These are phyloP conservation scores for Sprattus sprattus DNA, from an alignment of 2,113 vertebrate genomes.

Conservation along the genomic window DNA sequence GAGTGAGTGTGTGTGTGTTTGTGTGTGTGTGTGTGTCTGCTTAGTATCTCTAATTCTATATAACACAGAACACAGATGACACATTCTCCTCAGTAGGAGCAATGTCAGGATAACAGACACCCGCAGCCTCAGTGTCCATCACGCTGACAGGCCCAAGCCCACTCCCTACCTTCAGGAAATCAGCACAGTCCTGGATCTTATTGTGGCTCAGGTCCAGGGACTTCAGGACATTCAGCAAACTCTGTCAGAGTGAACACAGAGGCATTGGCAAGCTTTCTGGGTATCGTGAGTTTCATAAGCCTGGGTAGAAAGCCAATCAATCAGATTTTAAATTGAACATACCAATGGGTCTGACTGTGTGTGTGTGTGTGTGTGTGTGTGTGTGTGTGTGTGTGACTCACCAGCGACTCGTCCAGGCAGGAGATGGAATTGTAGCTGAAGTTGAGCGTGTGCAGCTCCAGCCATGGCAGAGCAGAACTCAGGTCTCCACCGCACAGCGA, in stretches of 20 bases:
- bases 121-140: too few species aligned
- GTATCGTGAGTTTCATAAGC: too few species aligned
- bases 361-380: neutral
- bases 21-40: neutral
- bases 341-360: neutral
- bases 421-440: slow-evolving; percentile 90
- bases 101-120: too few species aligned
- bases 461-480: slow-evolving; percentile 91
- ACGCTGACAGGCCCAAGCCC: neutral
- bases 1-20: neutral
- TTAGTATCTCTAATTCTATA: too few species aligned
- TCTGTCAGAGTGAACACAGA: slow-evolving; percentile 59
- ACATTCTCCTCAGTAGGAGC: too few species aligned
- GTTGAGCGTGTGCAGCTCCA: slow-evolving; percentile 88
- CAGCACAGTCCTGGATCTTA: slow-evolving; percentile 83
- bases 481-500: slow-evolving; percentile 92
- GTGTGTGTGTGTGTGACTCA: slow-evolving; percentile 47
- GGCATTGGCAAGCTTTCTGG: too few species aligned
- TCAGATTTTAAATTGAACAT: too few species aligned
- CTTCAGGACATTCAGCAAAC: slow-evolving; percentile 84
- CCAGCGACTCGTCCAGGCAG: slow-evolving; percentile 87
- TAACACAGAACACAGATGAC: too few species aligned
- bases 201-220: slow-evolving; percentile 92
- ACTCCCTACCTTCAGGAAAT: slow-evolving; percentile 75
- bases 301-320: too few species aligned